Conservation (phyloP, 2,888 invertebrate species). For the Chirona hameri region DNA sequence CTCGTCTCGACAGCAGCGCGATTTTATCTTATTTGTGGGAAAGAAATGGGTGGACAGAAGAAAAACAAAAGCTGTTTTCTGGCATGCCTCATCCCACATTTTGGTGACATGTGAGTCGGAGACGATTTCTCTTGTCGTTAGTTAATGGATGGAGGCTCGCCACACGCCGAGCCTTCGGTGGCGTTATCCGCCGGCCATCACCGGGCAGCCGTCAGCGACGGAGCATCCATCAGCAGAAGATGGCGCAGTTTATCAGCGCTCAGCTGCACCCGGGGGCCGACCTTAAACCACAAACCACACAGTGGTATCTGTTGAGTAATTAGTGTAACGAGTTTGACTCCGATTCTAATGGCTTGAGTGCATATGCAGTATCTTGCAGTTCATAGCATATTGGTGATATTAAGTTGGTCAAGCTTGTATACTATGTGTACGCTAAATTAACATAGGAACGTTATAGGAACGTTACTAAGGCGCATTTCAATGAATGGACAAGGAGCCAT, state of each 20-base stretch:
- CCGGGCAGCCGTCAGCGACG: not conserved
- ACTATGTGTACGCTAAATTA: too few species aligned
- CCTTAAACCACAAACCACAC: not conserved
- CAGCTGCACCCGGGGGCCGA: not conserved
- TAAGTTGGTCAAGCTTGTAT: too few species aligned
- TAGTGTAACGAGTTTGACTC: too few species aligned
- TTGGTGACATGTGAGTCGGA: not conserved
- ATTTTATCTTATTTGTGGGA: constrained; percentile 10
- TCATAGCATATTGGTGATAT: too few species aligned
- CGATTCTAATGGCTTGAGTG: too few species aligned
- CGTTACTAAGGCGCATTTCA: too few species aligned
- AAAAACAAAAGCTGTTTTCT: constrained; percentile 29
- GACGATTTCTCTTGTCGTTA: constrained; percentile 24
- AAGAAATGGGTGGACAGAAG: constrained; percentile 4
- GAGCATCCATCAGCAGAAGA: not conserved
- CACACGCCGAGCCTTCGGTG: not conserved
- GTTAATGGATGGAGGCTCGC: not conserved
- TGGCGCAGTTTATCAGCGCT: not conserved
- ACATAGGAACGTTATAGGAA: too few species aligned
- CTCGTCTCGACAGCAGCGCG: not conserved
- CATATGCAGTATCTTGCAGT: too few species aligned
- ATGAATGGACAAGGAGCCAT: too few species aligned
- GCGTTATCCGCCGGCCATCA: not conserved
- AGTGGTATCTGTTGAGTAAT: not conserved
- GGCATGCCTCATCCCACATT: constrained; percentile 10